A percentile compares a stretch with the other conserved stretches of the same genome.
Evolutionary conservation across 2,797 vertebrate genomes (phyloP).

Genomic region (Nannoperca obscura): DNA sequence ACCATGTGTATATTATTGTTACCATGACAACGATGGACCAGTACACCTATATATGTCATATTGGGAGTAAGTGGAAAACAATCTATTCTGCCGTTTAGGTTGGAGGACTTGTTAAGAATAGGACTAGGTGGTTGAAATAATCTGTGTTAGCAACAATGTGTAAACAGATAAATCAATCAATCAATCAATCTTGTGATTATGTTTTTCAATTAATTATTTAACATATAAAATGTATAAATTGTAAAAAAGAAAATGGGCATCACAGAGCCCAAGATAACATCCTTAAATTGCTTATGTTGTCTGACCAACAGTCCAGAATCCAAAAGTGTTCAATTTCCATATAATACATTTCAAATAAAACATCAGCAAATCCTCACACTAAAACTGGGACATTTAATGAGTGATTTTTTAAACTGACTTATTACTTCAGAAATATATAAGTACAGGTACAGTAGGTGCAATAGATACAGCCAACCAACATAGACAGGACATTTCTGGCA

Average conservation of each 20-base stretch:
- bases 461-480: background rate
- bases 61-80: too few relatives aligned
- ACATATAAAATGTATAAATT: background rate
- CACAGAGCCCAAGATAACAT: background rate
- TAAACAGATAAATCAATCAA: conserved; percentile 12
- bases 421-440: background rate
- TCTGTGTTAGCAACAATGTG: background rate
- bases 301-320: background rate
- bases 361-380: background rate
- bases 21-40: too few relatives aligned
- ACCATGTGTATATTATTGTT: too few relatives aligned
- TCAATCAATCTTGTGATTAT: background rate
- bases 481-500: background rate
- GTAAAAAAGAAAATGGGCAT: background rate
- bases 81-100: too few relatives aligned
- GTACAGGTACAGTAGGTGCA: too few relatives aligned
- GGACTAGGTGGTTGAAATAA: background rate
- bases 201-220: background rate
- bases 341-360: background rate
- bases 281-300: background rate
- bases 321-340: background rate
- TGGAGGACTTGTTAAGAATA: background rate
- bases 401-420: background rate
- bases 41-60: too few relatives aligned
- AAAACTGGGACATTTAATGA: background rate